A percentile compares a stretch with the other conserved stretches of the same genome.
These are phyloP conservation scores for Neocrepidodera transversa DNA, from an alignment of 2,888 invertebrate species.

Conservation along the genomic window DNA sequence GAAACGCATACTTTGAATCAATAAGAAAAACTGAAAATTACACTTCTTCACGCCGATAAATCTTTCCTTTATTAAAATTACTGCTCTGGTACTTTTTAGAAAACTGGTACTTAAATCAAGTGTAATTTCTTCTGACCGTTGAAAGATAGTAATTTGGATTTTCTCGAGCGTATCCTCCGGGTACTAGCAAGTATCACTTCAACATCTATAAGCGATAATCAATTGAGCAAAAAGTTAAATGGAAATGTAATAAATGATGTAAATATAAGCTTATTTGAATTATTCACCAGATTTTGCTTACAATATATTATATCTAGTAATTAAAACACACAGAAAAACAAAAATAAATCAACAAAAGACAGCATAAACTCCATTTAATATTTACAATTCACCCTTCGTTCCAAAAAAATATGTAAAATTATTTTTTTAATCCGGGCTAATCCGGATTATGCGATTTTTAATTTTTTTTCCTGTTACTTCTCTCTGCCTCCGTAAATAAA, in stretches of 20 bases:
- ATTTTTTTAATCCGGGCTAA: background rate
- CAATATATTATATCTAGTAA: no score
- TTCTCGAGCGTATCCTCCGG: background rate
- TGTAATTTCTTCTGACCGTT: background rate
- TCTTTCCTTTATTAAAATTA: constrained; percentile 4
- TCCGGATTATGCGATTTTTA: background rate
- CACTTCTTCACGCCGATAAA: background rate
- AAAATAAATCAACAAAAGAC: no score
- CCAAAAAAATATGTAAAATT: constrained; percentile 4
- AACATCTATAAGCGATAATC: background rate
- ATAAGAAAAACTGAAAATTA: constrained; percentile 6
- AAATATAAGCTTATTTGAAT: no score
- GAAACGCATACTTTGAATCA: background rate
- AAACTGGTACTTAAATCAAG: background rate
- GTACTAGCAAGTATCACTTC: background rate
- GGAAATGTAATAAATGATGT: no score
- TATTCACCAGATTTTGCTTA: no score
- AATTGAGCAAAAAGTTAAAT: no score
- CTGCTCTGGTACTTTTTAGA: background rate
- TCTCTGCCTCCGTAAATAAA: background rate
- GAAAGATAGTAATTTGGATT: background rate
- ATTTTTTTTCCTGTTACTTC: background rate
- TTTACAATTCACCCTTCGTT: no score
- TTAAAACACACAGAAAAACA: no score
- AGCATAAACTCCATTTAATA: no score